These are phyloP conservation scores for Conistra vaccinii DNA, from an alignment of 2,888 invertebrate genomes.

Conservation along the genomic window DNA sequence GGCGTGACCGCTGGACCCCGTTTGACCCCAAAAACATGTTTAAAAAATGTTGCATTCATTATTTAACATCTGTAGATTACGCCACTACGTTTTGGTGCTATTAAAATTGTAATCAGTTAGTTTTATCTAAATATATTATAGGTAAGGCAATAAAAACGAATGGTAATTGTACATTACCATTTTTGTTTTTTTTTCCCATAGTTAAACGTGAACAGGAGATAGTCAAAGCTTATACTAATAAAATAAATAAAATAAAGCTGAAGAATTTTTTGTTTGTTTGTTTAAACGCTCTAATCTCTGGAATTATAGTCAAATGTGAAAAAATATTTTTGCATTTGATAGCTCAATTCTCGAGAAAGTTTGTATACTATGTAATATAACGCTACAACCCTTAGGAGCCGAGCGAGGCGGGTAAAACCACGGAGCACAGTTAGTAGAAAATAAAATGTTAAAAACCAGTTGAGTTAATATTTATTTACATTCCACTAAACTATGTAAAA, in stretches of 20 bases:
- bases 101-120: slow-evolving; percentile 59
- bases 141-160: slow-evolving; percentile 46
- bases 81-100: slow-evolving; percentile 46
- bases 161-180: slow-evolving; percentile 45
- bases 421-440: too few relatives aligned
- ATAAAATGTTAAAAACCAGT: too few relatives aligned
- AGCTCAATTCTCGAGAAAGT: too few relatives aligned
- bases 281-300: too few relatives aligned
- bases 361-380: too few relatives aligned
- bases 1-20: slow-evolving; percentile 67
- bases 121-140: slow-evolving; percentile 62
- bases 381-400: too few relatives aligned
- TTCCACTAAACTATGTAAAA: slow-evolving; percentile 22
- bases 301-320: too few relatives aligned
- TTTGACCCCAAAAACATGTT: slow-evolving; percentile 55
- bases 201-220: slow-evolving; percentile 8
- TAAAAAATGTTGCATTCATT: slow-evolving; percentile 58
- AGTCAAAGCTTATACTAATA: too few relatives aligned
- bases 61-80: slow-evolving; percentile 61
- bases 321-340: too few relatives aligned
- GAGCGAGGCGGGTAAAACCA: too few relatives aligned
- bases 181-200: slow-evolving; percentile 2
- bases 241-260: too few relatives aligned
- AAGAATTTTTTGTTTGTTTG: too few relatives aligned
- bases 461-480: not conserved